Conservation (phyloP, 1,140 invertebrate species). For the Hypsibius dujardini region DNA sequence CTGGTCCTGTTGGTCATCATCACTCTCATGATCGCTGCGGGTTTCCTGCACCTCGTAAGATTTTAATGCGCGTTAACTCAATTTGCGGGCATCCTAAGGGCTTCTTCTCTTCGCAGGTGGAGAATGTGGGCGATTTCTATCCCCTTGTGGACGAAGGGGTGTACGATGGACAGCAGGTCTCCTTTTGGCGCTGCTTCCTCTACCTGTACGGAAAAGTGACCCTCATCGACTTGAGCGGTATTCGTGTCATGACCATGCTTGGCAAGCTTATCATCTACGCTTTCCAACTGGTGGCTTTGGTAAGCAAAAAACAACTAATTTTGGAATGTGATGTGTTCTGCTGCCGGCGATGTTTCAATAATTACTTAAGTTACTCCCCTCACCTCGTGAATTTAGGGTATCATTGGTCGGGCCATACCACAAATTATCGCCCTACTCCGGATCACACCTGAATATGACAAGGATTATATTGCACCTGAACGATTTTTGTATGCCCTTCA, state of each 20-base stretch:
- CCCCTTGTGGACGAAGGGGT: background rate
- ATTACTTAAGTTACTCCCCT: background rate
- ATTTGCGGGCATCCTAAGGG: background rate
- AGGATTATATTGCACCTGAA: background rate
- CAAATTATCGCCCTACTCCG: background rate
- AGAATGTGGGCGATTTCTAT: background rate
- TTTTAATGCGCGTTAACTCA: background rate
- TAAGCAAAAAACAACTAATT: background rate
- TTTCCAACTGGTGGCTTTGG: constrained; percentile 11
- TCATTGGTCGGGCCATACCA: constrained; percentile 5
- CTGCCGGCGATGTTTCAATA: background rate
- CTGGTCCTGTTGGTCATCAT: background rate
- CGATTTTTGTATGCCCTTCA: background rate
- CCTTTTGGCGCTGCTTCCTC: background rate
- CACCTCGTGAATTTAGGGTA: background rate
- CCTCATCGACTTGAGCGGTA: background rate
- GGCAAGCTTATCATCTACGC: background rate
- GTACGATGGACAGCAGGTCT: background rate
- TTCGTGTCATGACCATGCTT: background rate
- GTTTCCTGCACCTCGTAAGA: background rate
- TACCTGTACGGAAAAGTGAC: background rate
- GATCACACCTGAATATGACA: background rate
- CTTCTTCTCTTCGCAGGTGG: background rate
- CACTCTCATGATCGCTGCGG: background rate
- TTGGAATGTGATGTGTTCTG: background rate